Evolutionary conservation across 2,888 invertebrate species (phyloP), one percentile per base, ranked within the genome.

Genomic region (Aphelenchoides bicaudatus): DNA sequence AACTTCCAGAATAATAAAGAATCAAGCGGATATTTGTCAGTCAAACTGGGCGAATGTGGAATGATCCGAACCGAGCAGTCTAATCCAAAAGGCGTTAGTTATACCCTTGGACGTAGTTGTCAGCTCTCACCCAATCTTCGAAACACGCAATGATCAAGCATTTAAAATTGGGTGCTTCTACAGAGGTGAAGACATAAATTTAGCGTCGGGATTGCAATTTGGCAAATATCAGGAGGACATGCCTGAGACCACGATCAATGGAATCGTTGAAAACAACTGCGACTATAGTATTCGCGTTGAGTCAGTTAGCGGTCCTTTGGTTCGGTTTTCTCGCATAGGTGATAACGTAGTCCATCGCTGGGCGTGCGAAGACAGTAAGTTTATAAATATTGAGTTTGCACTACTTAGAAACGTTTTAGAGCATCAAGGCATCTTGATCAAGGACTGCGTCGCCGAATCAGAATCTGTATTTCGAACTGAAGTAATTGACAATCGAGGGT

Each of bases 31-130:
- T 57, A 63, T 3, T 65, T 74, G 43, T 56, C 70, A 1, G 66
- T 78, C 27, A 56, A 67, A 27, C 57, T 77, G 8, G 74, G 73
- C 29, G 68, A 71, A 21, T 78, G 78, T 58, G 78, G 75, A 30
- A 51, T 71, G 25, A 66, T 67, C 10, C 59, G 75, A 39, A 67
- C 71, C 65, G 72, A 74, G 2, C 8, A 39, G 16, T 19, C 6
- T 27, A n/a, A 23, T 19, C 31, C 13, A 50, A 25, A 13, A 16
- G 16, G 23, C 23, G 30, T 30, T 16, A 49, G 27, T 21, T 2
- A 21, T 65, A 55, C 59, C 64, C 23, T 31, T 72, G 6, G 67
- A 71, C 0, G 66, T 75, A 39, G 70, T 73, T 27, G 68, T 65
- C 49, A 70, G 66, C 23, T 75, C 74, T 47, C 73, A 74, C 55